These are phyloP conservation scores for Rachycentron canadum DNA, from an alignment of 2,797 vertebrate species.

Conservation along the genomic window DNA sequence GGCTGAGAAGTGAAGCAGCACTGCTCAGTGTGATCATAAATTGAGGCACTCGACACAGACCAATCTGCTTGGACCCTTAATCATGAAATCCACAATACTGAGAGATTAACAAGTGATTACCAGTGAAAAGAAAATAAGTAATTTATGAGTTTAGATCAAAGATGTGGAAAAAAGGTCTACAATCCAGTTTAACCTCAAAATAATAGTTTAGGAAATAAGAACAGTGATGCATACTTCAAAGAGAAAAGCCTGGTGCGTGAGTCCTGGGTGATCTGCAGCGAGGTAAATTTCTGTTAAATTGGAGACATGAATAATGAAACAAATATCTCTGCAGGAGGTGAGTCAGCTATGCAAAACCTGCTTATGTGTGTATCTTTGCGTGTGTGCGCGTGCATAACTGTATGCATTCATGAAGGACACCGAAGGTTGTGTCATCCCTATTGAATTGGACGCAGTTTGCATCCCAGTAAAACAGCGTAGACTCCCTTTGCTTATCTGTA, in stretches of 20 bases:
- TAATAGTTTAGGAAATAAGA: constrained; percentile 16
- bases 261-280: constrained; percentile 2
- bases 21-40: constrained; percentile 1
- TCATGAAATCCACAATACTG: background rate
- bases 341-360: constrained; percentile 50
- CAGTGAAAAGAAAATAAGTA: constrained; percentile 5
- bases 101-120: constrained; percentile 15
- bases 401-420: constrained; percentile 64
- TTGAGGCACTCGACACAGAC: constrained; percentile 10
- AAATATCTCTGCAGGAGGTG: constrained; percentile 63
- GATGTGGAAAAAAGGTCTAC: background rate
- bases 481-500: constrained; percentile 66
- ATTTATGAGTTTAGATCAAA: constrained; percentile 20
- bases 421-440: constrained; percentile 68
- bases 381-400: constrained; percentile 18
- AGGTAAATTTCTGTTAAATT: constrained; percentile 48
- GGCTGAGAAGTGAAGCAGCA: constrained; percentile 6
- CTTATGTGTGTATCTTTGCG: constrained; percentile 31
- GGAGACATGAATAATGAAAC: constrained; percentile 65
- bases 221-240: constrained; percentile 18
- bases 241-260: constrained; percentile 4
- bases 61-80: constrained; percentile 13
- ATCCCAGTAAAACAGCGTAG: constrained; percentile 46
- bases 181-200: background rate
- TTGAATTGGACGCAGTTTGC: constrained; percentile 47